Percentiles rank a stretch among this genome's conserved stretches.
phyloP scores from a whole-genome alignment of 2,888 invertebrate species.

The Morpho deidamia region DNA sequence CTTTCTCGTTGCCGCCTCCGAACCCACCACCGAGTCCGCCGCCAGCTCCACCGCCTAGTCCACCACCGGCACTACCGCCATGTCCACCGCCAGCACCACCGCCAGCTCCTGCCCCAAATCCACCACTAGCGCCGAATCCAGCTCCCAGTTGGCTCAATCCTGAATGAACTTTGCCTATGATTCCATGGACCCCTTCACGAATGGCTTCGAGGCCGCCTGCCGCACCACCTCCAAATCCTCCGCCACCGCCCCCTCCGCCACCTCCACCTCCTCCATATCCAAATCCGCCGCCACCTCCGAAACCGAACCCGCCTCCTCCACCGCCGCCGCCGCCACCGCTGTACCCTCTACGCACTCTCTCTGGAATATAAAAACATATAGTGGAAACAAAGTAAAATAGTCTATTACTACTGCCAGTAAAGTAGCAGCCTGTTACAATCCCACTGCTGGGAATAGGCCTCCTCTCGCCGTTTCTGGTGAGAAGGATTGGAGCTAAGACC shows the following conservation, averaged over 20 bases:
- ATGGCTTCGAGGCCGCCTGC: constrained; percentile 40
- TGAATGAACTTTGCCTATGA: constrained; percentile 44
- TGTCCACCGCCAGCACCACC: constrained; percentile 25
- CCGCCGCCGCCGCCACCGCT: constrained; percentile 36
- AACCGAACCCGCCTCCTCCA: constrained; percentile 33
- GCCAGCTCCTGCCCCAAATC: constrained; percentile 21
- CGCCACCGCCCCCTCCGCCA: constrained; percentile 25
- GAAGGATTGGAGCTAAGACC: no score
- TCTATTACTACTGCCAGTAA: no score
- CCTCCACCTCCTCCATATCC: constrained; percentile 36
- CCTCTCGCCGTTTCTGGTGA: no score
- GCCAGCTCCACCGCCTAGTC: constrained; percentile 46
- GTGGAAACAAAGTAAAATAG: no score
- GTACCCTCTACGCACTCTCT: constrained; percentile 46
- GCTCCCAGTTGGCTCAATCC: constrained; percentile 32
- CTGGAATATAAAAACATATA: constrained; percentile 38
- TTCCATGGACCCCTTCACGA: constrained; percentile 43
- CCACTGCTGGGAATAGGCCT: no score
- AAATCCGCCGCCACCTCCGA: constrained; percentile 35
- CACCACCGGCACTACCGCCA: constrained; percentile 29
- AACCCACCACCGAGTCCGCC: constrained; percentile 33
- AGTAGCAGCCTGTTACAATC: no score
- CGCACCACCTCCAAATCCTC: constrained; percentile 25
- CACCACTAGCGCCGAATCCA: constrained; percentile 23
- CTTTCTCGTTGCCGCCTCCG: constrained; percentile 36